Evolutionary conservation across 1,140 invertebrate species (phyloP), one percentile per base, ranked within the genome.

Genomic region (Reticulitermes speratus): DNA sequence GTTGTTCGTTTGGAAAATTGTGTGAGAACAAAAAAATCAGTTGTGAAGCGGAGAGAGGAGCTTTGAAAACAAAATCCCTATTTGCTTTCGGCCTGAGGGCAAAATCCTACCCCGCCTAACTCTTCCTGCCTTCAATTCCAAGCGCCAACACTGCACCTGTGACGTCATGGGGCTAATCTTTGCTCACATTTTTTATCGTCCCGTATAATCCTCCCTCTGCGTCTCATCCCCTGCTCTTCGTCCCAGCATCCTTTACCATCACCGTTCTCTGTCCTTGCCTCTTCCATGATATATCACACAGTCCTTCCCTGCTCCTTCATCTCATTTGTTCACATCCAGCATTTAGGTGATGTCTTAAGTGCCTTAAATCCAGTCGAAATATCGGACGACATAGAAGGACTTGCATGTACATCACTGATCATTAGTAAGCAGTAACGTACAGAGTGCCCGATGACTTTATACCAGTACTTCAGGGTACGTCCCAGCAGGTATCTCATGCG

Each of bases 211-310:
- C 65, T 75, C 25, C 12, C 65, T 21, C 52, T 21, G 19, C 52
- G 52, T 21, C 5, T 21, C 65, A 75, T 12, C 16, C 65, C 65
- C 65, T 55, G 3, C 19, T 55, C 19, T 55, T 55, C 5, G 14
- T 55, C 19, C 19, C 19, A 21, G 65, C 65, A 9, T 75, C 8
- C 65, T 75, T 30, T 30, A 30, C 52, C 52, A 48, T 55, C 52
- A 21, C 52, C 1, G 19, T 55, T 21, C 52, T 55, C 52, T 21
- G 19, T 55, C 52, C 19, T 55, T 55, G 14, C n/a, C n/a, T 75
- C 65, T 75, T 25, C n/a, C 65, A 75, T 75, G 65, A 75, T 75
- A 75, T 75, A 75, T 75, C n/a, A 75, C 65, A n/a, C n/a, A 75
- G 25, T 14, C 25, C 65, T 75, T 21, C 25, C 65, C 65, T 9